Evolutionary conservation across 92 coral and sea anemone species (phyloP).

Genomic region (Chrysogorgia sp.): DNA sequence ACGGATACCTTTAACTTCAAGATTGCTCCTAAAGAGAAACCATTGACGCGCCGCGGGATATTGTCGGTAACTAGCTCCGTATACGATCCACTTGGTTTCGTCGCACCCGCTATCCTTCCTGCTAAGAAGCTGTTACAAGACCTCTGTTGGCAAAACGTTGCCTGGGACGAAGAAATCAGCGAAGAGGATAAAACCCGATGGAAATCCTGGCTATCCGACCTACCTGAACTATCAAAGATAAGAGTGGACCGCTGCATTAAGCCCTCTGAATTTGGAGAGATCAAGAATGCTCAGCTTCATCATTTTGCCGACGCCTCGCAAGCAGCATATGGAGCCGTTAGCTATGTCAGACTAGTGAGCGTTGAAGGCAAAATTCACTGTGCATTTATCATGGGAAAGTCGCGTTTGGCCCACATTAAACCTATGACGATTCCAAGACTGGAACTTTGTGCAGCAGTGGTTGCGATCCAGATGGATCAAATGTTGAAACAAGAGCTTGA

Average conservation of each 20-base stretch:
- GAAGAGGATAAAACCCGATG: neutral
- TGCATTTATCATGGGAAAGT: conserved; percentile 1
- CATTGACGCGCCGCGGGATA: neutral
- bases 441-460: neutral
- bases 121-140: conserved; percentile 4
- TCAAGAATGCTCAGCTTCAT: neutral
- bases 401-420: neutral
- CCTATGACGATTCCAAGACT: conserved; percentile 1
- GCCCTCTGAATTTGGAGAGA: neutral
- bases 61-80: neutral
- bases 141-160: neutral
- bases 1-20: neutral
- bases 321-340: conserved; percentile 19
- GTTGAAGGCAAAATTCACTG: conserved; percentile 4
- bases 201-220: neutral
- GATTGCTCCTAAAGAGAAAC: neutral
- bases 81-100: conserved; percentile 12
- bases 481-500: neutral
- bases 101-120: conserved; percentile 9
- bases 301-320: conserved; percentile 35
- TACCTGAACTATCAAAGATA: neutral
- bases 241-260: neutral
- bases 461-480: neutral
- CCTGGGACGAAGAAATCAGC: conserved; percentile 3
- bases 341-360: conserved; percentile 4